These are phyloP conservation scores for Prionailurus bengalensis DNA, from an alignment of 2,113 vertebrate genomes.

Conservation along the genomic window DNA sequence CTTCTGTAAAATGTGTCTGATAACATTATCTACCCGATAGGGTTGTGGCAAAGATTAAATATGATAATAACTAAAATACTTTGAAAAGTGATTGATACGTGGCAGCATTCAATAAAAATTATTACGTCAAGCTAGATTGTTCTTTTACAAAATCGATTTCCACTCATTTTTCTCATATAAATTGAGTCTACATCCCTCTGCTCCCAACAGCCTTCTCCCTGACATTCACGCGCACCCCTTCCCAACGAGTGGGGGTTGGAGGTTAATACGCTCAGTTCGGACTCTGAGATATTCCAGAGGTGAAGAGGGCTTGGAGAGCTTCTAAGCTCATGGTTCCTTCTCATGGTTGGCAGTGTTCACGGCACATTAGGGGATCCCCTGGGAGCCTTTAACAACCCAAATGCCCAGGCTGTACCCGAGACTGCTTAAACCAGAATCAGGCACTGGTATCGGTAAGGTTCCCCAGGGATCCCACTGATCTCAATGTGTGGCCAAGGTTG, in stretches of 20 bases:
- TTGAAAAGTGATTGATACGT: not conserved
- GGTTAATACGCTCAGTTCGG: not conserved
- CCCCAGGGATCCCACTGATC: not conserved
- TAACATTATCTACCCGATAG: not conserved
- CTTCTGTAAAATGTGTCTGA: not conserved
- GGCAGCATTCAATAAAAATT: not conserved
- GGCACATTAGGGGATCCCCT: not conserved
- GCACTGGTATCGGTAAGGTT: not conserved
- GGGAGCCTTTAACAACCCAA: not conserved
- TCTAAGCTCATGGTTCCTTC: not conserved
- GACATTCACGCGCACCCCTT: not conserved
- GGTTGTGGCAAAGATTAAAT: constrained; percentile 22
- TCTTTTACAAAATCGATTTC: not conserved
- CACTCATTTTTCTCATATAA: not conserved
- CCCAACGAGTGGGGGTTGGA: not conserved
- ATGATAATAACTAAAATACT: not conserved
- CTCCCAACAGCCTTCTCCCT: not conserved
- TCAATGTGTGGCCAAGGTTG: not conserved
- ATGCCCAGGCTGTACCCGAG: not conserved
- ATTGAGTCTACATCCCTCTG: not conserved
- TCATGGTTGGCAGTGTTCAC: not conserved
- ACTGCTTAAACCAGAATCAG: not conserved
- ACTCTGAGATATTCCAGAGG: not conserved
- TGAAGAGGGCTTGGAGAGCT: not conserved
- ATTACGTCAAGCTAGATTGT: not conserved